Conservation (phyloP, 2,113 vertebrate species). For the Rhodinocichla rosea region DNA sequence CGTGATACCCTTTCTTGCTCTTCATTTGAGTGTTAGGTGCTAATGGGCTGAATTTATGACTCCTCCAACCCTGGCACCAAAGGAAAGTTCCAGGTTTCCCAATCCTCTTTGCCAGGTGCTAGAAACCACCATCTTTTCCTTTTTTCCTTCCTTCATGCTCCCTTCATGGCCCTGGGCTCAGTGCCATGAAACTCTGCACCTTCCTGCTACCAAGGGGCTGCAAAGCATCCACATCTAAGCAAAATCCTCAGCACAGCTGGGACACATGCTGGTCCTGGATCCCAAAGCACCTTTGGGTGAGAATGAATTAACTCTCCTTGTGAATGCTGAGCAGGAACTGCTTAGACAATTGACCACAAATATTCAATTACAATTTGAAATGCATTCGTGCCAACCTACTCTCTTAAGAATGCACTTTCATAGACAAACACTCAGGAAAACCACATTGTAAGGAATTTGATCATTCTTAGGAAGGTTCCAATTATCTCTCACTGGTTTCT, state of each 20-base stretch:
- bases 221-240: background rate
- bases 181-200: background rate
- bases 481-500: background rate
- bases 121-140: background rate
- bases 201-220: background rate
- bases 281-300: background rate
- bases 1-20: background rate
- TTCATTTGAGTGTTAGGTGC: background rate
- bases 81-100: background rate
- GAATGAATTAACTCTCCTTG: background rate
- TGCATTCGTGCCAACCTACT: background rate
- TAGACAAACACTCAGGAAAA: background rate
- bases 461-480: background rate
- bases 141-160: background rate
- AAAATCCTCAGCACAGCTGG: background rate
- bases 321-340: background rate
- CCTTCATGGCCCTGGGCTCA: background rate
- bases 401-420: background rate
- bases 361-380: slow-evolving; percentile 8
- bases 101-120: background rate
- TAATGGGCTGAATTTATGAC: background rate
- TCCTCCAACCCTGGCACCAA: background rate
- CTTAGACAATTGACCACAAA: slow-evolving; percentile 8
- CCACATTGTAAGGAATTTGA: background rate
- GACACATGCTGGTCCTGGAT: background rate